Conservation (phyloP, 2,113 vertebrate species). For the human region DNA sequence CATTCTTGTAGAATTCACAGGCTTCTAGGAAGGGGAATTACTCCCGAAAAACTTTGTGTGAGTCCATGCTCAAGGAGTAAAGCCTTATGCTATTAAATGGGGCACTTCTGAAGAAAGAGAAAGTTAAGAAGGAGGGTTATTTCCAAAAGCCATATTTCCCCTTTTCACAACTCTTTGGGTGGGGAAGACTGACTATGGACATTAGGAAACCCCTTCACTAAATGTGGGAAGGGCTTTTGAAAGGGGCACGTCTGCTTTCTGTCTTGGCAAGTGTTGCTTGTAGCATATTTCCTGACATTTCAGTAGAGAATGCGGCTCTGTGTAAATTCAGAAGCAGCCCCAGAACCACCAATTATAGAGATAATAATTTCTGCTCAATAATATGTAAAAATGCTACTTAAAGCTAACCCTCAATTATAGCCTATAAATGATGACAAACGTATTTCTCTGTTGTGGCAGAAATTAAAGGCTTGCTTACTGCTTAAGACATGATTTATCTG, state of each 20-base stretch:
- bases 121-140: neutral
- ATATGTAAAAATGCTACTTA: slow-evolving; percentile 57
- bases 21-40: neutral
- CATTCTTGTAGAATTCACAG: neutral
- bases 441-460: neutral
- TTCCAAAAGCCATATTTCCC: neutral
- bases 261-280: neutral
- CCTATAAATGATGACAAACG: slow-evolving; percentile 56
- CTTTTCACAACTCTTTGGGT: neutral
- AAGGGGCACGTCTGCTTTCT: neutral
- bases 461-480: slow-evolving; percentile 33
- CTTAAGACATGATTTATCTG: neutral
- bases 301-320: neutral
- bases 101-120: neutral
- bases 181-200: neutral
- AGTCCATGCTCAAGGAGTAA: neutral
- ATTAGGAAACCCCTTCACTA: neutral
- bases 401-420: slow-evolving; percentile 57
- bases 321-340: neutral
- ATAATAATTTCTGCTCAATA: slow-evolving; percentile 27
- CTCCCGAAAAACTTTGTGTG: neutral
- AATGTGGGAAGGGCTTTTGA: neutral
- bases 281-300: neutral
- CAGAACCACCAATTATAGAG: slow-evolving; percentile 19
- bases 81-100: neutral